Base-by-base conservation (phyloP, 2,888 invertebrate genomes). In the Melolontha melolontha region DNA sequence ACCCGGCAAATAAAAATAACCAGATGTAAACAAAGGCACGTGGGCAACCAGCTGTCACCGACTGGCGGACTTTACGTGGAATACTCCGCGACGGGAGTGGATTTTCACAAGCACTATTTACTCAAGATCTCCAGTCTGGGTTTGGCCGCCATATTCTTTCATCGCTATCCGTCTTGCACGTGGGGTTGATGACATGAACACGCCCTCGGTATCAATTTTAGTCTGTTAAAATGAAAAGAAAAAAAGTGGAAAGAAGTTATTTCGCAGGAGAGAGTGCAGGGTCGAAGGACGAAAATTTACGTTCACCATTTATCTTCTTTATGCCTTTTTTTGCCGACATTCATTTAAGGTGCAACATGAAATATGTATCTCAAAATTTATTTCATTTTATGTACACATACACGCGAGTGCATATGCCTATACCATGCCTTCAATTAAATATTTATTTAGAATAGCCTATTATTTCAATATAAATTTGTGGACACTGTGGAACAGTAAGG, bases 11-110 rank as follows among this genome's bases (percentile, higher is more conserved):
- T 54, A 65, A 62, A 66, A 57, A 66, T 59, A 59, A 66, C 57
- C 66, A 66, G 59, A 57, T 59, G 66, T 66, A 59, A 66, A 66
- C 66, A 57, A 57, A 59, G 59, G 49, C 66, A 66, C 66, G 66
- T 57, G 66, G 51, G 57, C 29, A 51, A 29, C 42, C 64, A 54
- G 64, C 64, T 64, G 64, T 41, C 29, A 41, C 27, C 52, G 34
- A 42, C 14, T 27, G 59, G 42, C 52, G 42, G n/a, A 54, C 44
- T 12, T 17, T 41, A 41, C 41, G 22, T 29, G 8, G 22, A 11
- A 52, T n/a, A 44, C 39, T 41, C n/a, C 14, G 34, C 64, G 17
- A 14, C 42, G 16, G 52, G 42, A 47, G 59, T 62, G 47, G 59
- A 62, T 62, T 62, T 44, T 42, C 47, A 39, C 34, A 12, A 12